Percentiles rank a stretch among this genome's conserved stretches.
Evolutionary conservation across 1,140 invertebrate species (phyloP).

Genomic region (Alviniconcha marisindica): DNA sequence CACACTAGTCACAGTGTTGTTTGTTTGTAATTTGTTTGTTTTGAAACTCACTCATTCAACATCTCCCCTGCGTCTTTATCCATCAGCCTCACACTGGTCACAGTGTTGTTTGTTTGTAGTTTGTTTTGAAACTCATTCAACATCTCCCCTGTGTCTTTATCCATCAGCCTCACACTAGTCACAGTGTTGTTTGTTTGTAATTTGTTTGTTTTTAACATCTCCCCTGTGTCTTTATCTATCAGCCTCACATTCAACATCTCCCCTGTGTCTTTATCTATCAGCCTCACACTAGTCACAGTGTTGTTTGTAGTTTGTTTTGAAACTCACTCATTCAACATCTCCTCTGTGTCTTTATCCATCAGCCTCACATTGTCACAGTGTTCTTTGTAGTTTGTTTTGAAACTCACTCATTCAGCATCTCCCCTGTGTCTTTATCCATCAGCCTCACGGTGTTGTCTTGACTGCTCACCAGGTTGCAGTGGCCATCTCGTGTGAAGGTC

Average conservation of each 20-base stretch:
- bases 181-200: no score
- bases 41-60: no score
- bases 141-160: no score
- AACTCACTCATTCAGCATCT: slow-evolving; percentile 84
- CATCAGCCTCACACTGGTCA: slow-evolving; percentile 88
- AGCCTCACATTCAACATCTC: slow-evolving; percentile 90
- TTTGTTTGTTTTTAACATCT: no score
- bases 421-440: slow-evolving; percentile 92
- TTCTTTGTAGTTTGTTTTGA: no score
- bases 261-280: slow-evolving; percentile 94
- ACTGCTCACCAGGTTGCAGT: slow-evolving; percentile 90
- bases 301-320: no score
- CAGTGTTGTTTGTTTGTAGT: no score
- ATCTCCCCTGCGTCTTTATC: slow-evolving; percentile 95
- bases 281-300: slow-evolving; percentile 85
- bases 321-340: no score
- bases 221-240: slow-evolving; percentile 93
- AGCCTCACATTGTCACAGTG: slow-evolving; percentile 88
- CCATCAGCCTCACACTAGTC: no score
- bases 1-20: no score
- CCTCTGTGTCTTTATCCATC: slow-evolving; percentile 93
- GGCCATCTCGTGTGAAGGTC: slow-evolving; percentile 79
- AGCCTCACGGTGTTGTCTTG: slow-evolving; percentile 89
- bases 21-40: no score
- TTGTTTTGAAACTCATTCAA: slow-evolving; percentile 83